phyloP scores from a whole-genome alignment of 1,140 invertebrate genomes.

The Gonatopus flavifemur region DNA sequence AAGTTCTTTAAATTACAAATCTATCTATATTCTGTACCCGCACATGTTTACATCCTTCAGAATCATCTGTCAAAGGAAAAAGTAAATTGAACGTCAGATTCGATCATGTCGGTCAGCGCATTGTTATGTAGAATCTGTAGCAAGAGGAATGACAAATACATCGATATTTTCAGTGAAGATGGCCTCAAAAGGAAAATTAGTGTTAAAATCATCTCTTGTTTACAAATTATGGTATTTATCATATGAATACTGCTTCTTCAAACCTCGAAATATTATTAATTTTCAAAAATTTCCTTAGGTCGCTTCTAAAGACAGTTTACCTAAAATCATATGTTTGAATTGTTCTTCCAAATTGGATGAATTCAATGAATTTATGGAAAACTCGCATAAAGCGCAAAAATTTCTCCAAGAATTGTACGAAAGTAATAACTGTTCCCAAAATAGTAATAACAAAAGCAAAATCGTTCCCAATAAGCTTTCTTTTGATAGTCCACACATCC shows the following conservation, averaged over 20 bases:
- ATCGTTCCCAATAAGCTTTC: no score
- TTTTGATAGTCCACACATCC: no score
- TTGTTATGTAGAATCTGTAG: conserved; percentile 24
- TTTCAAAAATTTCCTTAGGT: conserved; percentile 16
- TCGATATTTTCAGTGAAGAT: conserved; percentile 20
- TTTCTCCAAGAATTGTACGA: conserved; percentile 19
- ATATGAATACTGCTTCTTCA: conserved; percentile 1
- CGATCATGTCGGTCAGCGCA: no score
- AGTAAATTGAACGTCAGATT: no score
- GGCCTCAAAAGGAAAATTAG: conserved; percentile 15
- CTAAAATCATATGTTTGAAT: conserved; percentile 16
- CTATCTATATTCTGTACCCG: no score
- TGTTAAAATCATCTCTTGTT: conserved; percentile 17
- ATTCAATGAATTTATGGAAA: conserved; percentile 19
- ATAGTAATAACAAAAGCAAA: no score
- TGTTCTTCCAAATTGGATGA: conserved; percentile 19
- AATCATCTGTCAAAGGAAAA: no score
- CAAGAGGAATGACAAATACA: conserved; percentile 10
- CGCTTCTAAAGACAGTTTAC: conserved; percentile 14
- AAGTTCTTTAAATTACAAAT: no score
- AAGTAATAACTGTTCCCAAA: no score
- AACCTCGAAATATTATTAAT: no score
- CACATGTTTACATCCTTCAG: no score
- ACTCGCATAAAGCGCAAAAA: conserved; percentile 16
- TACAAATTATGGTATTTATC: conserved; percentile 20